Percentiles rank a stretch among this genome's conserved stretches.
These are phyloP conservation scores for Tachypleus tridentatus DNA, from an alignment of 1,140 invertebrate genomes.

Conservation along the genomic window DNA sequence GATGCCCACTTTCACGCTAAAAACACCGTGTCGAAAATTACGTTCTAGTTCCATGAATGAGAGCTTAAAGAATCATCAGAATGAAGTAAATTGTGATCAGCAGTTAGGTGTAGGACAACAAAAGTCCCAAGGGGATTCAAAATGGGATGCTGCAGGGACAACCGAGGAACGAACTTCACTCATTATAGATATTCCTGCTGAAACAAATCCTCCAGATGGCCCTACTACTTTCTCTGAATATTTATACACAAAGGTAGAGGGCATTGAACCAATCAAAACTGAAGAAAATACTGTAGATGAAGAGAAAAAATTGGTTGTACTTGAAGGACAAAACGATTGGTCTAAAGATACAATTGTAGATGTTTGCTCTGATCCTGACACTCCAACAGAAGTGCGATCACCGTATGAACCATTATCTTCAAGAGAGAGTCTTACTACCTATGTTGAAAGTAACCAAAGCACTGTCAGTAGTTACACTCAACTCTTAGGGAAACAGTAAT, in stretches of 20 bases:
- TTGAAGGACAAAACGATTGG: neutral
- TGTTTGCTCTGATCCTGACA: constrained; percentile 5
- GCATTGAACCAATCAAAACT: neutral
- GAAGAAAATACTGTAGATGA: neutral
- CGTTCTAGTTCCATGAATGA: constrained; percentile 1
- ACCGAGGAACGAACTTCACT: neutral
- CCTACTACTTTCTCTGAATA: neutral
- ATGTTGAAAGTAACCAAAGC: constrained; percentile 22
- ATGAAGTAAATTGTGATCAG: constrained; percentile 8
- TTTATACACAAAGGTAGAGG: neutral
- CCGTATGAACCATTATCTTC: constrained; percentile 21
- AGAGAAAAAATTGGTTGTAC: neutral
- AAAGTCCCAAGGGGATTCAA: neutral
- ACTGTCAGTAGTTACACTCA: constrained; percentile 23
- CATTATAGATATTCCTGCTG: neutral
- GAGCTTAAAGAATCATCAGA: neutral
- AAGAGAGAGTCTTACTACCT: constrained; percentile 20
- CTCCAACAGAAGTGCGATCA: constrained; percentile 7
- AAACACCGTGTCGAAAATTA: constrained; percentile 10
- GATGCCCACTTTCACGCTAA: constrained; percentile 11
- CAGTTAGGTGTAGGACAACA: neutral
- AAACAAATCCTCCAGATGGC: neutral
- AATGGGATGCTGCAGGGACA: neutral
- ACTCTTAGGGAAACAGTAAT: neutral
- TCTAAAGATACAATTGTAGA: neutral